phyloP scores from a whole-genome alignment of 2,888 invertebrate genomes.

The Phytoseiulus persimilis region DNA sequence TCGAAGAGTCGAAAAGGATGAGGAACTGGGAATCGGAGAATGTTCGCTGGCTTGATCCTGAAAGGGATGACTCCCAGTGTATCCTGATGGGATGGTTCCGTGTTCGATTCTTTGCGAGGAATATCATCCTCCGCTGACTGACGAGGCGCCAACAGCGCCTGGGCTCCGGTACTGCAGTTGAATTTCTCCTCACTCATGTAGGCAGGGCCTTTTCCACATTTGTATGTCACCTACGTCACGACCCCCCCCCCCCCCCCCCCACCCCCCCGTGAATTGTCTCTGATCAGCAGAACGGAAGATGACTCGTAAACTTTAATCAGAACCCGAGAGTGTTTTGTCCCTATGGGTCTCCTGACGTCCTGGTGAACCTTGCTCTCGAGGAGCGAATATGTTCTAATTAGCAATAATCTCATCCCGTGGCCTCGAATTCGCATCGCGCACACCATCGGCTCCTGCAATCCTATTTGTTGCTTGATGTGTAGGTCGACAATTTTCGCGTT shows the following conservation, averaged over 20 bases:
- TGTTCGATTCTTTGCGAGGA: too few relatives aligned
- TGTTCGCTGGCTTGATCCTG: too few relatives aligned
- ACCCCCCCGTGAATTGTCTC: neutral
- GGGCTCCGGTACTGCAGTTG: too few relatives aligned
- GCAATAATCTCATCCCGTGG: neutral
- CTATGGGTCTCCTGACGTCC: neutral
- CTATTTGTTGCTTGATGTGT: neutral
- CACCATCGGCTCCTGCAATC: neutral
- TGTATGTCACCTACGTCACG: too few relatives aligned
- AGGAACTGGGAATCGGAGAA: too few relatives aligned
- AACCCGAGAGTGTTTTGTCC: neutral
- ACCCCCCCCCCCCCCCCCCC: too few relatives aligned
- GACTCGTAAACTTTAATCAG: neutral
- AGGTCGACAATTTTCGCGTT: neutral
- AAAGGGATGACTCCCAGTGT: too few relatives aligned
- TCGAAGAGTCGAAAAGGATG: neutral
- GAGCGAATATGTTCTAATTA: neutral
- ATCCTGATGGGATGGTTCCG: too few relatives aligned
- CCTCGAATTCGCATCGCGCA: neutral
- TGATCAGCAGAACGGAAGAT: neutral
- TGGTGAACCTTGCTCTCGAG: neutral
- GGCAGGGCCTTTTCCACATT: too few relatives aligned
- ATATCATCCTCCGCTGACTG: too few relatives aligned
- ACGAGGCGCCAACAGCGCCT: too few relatives aligned
- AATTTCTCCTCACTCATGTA: too few relatives aligned